Evolutionary conservation across 2,113 vertebrate genomes (phyloP), one percentile per base, ranked within the genome.

Genomic region (Pongo pygmaeus): DNA sequence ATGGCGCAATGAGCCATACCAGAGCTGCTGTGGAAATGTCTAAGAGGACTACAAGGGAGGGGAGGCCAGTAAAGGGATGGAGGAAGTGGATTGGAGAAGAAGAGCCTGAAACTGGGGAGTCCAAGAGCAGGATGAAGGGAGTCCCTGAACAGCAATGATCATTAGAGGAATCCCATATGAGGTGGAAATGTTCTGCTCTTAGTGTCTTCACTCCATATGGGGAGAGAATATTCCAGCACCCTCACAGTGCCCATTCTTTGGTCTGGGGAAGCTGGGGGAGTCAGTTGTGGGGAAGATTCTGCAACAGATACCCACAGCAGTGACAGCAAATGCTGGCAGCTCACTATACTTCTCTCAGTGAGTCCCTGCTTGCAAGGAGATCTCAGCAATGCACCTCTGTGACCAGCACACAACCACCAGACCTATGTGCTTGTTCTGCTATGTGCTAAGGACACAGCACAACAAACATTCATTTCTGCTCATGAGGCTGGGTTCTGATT

Each of bases 1-100:
- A 0, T 12, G 27, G 32, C 0, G 23, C 27, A 40, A 9, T 4
- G 0, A 8, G 48, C 67, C 6, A 17, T 14, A 10, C 13, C 16
- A 11, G 61, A 55, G 67, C 16, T 46, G 3, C 22, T 8, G 5
- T 30, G 38, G 74, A 46, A 50, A 5, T 17, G 38, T 6, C 74
- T n/a, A 9, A 7, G 30, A 13, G 14, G 38, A n/a, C 2, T 4
- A 8, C 32, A 67, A 67, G 10, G 10, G 30, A 13, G 57, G 32
- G 35, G 4, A 10, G 3, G 9, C 30, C n/a, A 27, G 30, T 16
- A 32, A 69, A 69, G 27, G 43, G 4, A n/a, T 57, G 14, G 14
- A 86, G 30, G 35, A 30, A 48, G 40, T 40, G 35, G 84, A 14
- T 8, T n/a, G 48, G 20, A 3, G 25, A 27, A 46, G 30, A 46